Evolutionary conservation across 2,113 vertebrate genomes (phyloP).

Genomic region (Ochotona curzoniae): DNA sequence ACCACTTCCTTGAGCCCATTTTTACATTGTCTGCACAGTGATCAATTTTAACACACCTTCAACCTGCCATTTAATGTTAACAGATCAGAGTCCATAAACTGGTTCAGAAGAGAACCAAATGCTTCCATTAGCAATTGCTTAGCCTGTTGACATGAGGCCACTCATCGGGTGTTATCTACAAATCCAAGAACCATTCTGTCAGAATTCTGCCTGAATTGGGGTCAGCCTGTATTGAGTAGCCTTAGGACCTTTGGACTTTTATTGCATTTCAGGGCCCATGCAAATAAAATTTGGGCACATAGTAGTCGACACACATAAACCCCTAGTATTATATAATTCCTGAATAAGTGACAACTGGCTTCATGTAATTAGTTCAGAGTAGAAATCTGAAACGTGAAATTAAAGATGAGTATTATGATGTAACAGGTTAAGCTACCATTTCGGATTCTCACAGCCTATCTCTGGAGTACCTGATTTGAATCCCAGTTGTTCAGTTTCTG

Average conservation of each 20-base stretch:
- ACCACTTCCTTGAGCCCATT: background rate
- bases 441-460: no score
- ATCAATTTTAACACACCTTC: background rate
- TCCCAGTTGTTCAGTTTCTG: no score
- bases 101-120: background rate
- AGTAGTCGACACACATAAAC: background rate
- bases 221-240: background rate
- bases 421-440: no score
- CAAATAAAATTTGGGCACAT: constrained; percentile 15
- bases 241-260: background rate
- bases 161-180: background rate
- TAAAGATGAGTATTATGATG: no score
- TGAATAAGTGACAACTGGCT: background rate
- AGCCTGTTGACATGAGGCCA: background rate
- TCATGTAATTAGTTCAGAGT: background rate
- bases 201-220: no score
- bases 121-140: background rate
- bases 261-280: background rate
- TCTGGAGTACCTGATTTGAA: no score
- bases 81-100: background rate
- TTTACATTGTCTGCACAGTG: background rate
- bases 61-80: background rate
- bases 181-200: background rate
- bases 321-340: background rate
- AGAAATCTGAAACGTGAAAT: background rate